These are phyloP conservation scores for Hydriomena furcata DNA, from an alignment of 2,888 invertebrate species.

Conservation along the genomic window DNA sequence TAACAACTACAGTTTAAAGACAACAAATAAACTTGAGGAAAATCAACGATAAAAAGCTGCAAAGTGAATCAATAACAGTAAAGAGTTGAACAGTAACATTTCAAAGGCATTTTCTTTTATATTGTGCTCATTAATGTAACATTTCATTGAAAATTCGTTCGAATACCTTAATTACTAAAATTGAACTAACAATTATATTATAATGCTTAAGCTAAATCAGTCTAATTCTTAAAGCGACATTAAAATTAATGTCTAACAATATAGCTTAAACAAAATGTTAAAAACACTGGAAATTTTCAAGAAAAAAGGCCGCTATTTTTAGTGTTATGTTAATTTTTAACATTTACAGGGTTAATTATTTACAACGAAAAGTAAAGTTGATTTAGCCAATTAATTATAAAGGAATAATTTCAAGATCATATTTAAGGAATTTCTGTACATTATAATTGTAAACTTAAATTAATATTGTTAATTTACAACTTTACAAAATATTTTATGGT, in stretches of 20 bases:
- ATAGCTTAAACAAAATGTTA: constrained; percentile 77
- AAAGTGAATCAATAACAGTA: constrained; percentile 40
- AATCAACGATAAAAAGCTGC: constrained; percentile 41
- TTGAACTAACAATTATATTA: constrained; percentile 75
- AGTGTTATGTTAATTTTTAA: constrained; percentile 43
- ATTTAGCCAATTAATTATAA: constrained; percentile 21
- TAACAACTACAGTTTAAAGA: constrained; percentile 40
- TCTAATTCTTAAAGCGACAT: constrained; percentile 83
- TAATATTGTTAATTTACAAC: constrained; percentile 31
- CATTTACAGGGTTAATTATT: constrained; percentile 41
- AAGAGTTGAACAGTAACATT: constrained; percentile 30
- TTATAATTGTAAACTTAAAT: constrained; percentile 37
- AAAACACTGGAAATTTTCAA: constrained; percentile 76
- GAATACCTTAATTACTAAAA: constrained; percentile 66
- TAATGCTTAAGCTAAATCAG: constrained; percentile 83
- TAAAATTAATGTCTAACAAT: constrained; percentile 71
- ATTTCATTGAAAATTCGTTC: constrained; percentile 52
- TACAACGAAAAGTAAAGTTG: constrained; percentile 27
- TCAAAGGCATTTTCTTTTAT: constrained; percentile 20
- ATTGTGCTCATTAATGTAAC: constrained; percentile 25
- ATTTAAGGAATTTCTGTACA: constrained; percentile 32
- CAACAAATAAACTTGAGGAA: constrained; percentile 53
- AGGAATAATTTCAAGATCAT: constrained; percentile 36
- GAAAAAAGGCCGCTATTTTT: constrained; percentile 73
- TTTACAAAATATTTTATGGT: constrained; percentile 52